Evolutionary conservation across 2,113 vertebrate species (phyloP), one percentile per base, ranked within the genome.

Genomic region (Actinemys pallida): DNA sequence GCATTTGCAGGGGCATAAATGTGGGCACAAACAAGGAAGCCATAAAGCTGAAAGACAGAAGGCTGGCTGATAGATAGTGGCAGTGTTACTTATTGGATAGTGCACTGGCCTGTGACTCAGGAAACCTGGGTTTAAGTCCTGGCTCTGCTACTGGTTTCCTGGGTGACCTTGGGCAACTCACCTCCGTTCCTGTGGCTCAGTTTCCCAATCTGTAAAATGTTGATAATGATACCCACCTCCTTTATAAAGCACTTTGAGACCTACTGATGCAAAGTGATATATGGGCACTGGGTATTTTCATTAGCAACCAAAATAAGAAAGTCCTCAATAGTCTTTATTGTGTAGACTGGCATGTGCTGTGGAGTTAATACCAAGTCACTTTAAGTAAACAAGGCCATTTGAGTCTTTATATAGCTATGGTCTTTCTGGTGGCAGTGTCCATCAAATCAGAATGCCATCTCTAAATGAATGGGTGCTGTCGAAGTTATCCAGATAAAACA

Each of bases 181-280:
- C 16, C 42, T 72, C 69, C n/a, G n/a, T 72, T 72, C 20, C 20
- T 62, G 59, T 62, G 29, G 19, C 69, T 72, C n/a, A 42, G 69
- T 72, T 39, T 42, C 69, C n/a, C n/a, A n/a, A 42, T 22, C n/a
- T 72, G 19, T 72, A 72, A 72, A 39, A 72, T 72, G n/a, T 5
- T n/a, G 65, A 39, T 72, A 72, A 22, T 72, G 0, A 42, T 16
- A n/a, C 13, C 2, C 25, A 47, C 79, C 92, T 90, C 69, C 54
- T 90, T 65, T n/a, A 49, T 42, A 86, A 93, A 72, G 54, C 22
- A 57, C 76, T 79, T 95, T 50, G 65, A 87, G 65, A 83, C 9
- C 39, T 87, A 65, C 57, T 72, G 88, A 54, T 49, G 79, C 54
- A 57, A 87, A 57, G 87, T 89, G 45, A 11, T 57, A 17, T 0